Evolutionary conservation across 2,888 invertebrate genomes (phyloP).

Genomic region (Hipparchia sbordonii): DNA sequence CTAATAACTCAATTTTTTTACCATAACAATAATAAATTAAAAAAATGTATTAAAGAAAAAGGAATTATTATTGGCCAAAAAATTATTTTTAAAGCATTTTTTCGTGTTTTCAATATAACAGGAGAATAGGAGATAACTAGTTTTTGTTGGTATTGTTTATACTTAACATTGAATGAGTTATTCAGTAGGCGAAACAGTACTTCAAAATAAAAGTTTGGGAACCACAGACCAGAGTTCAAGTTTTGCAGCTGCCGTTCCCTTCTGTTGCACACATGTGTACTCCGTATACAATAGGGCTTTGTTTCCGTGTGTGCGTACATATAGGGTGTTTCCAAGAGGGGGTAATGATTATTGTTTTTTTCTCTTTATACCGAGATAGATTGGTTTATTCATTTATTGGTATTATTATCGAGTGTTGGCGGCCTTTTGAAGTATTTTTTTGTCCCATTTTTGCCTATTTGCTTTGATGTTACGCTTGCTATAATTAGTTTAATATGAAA

Average conservation of each 20-base stretch:
- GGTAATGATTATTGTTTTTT: conserved; percentile 50
- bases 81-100: too few species aligned
- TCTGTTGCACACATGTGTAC: conserved; percentile 51
- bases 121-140: neutral
- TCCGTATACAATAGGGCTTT: conserved; percentile 42
- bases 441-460: neutral
- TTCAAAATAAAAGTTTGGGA: conserved; percentile 62
- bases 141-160: neutral
- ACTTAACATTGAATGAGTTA: neutral
- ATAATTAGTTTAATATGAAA: neutral
- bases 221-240: conserved; percentile 65
- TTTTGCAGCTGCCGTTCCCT: conserved; percentile 77
- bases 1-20: too few species aligned
- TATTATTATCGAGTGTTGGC: conserved; percentile 37
- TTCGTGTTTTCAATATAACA: too few species aligned
- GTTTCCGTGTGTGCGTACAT: conserved; percentile 45
- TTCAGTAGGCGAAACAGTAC: neutral
- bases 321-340: conserved; percentile 46
- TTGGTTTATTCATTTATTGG: conserved; percentile 44
- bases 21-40: too few species aligned
- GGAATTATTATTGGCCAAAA: too few species aligned
- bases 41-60: too few species aligned
- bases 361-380: conserved; percentile 47
- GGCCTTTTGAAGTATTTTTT: conserved; percentile 27
- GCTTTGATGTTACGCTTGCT: conserved; percentile 12